A percentile compares a stretch with the other conserved stretches of the same genome.
Evolutionary conservation across 2,797 vertebrate genomes (phyloP).

Genomic region (Varecia variegata): DNA sequence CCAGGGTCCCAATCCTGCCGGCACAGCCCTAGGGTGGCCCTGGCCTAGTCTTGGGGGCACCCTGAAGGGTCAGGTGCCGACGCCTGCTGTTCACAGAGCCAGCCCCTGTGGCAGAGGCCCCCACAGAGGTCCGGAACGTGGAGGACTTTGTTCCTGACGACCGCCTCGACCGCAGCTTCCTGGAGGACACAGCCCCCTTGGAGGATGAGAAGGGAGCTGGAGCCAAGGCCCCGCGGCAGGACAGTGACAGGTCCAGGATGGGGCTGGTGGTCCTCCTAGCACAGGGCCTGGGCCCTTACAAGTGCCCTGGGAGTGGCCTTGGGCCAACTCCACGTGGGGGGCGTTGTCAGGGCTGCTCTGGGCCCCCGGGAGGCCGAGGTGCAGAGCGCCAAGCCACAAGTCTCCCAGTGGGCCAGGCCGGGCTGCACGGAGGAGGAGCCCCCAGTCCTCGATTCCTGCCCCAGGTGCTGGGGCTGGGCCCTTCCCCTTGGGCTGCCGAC

Average conservation of each 20-base stretch:
- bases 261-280: not conserved
- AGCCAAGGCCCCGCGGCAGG: conserved; percentile 52
- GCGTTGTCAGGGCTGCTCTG: not conserved
- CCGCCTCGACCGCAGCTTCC: conserved; percentile 93
- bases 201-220: conserved; percentile 78
- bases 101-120: conserved; percentile 64
- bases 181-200: conserved; percentile 88
- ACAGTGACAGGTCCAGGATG: conserved; percentile 92
- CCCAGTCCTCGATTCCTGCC: not conserved
- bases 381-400: not conserved
- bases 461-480: not conserved
- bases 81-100: conserved; percentile 16
- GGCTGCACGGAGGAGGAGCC: not conserved
- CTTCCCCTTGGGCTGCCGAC: too few species aligned
- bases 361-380: not conserved
- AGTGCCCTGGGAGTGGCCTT: not conserved
- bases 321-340: not conserved
- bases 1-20: not conserved
- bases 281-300: not conserved
- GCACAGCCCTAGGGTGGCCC: not conserved
- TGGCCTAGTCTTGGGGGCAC: rapidly evolving
- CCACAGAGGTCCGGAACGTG: conserved; percentile 87
- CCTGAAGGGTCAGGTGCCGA: not conserved
- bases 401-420: not conserved
- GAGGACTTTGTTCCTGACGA: conserved; percentile 97